A percentile compares a stretch with the other conserved stretches of the same genome.
These are phyloP conservation scores for Oreonectes daqikongensis DNA, from an alignment of 2,797 vertebrate species.

Conservation along the genomic window DNA sequence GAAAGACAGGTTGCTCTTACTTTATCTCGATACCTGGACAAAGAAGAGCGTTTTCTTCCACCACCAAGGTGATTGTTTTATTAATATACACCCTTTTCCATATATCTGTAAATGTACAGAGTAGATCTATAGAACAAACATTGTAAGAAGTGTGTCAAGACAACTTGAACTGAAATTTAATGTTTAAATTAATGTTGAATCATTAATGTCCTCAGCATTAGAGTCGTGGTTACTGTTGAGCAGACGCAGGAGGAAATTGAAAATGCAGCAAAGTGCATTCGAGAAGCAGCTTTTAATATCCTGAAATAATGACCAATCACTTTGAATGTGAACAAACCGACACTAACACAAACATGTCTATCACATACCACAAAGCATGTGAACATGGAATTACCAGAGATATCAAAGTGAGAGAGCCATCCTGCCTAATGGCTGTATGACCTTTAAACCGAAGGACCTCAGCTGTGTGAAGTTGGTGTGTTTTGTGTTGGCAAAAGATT, in stretches of 20 bases:
- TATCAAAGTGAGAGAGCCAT: background rate
- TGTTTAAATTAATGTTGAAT: slow-evolving; percentile 10
- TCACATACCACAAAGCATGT: slow-evolving; percentile 17
- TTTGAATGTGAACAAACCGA: slow-evolving; percentile 10
- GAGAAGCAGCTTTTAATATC: slow-evolving; percentile 78
- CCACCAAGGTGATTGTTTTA: slow-evolving; percentile 81
- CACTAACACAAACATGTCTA: background rate
- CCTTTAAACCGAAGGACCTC: slow-evolving; percentile 12
- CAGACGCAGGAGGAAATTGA: slow-evolving; percentile 89
- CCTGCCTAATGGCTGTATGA: background rate
- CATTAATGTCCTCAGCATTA: slow-evolving; percentile 78
- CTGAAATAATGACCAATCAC: slow-evolving; percentile 64
- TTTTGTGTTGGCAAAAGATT: slow-evolving; percentile 17
- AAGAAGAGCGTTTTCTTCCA: slow-evolving; percentile 91
- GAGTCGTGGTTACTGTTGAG: slow-evolving; percentile 89
- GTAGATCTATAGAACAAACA: background rate
- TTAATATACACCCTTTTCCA: background rate
- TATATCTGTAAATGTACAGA: background rate
- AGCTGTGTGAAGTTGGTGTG: background rate
- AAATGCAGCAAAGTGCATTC: slow-evolving; percentile 82
- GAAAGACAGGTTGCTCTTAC: slow-evolving; percentile 85
- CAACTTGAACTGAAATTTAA: background rate
- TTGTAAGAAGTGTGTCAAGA: background rate
- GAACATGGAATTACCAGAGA: too few relatives aligned
- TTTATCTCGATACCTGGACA: slow-evolving; percentile 92